A percentile compares a stretch with the other conserved stretches of the same genome.
phyloP scores from a whole-genome alignment of 1,140 invertebrate genomes.

The Lordiphosa mommai region DNA sequence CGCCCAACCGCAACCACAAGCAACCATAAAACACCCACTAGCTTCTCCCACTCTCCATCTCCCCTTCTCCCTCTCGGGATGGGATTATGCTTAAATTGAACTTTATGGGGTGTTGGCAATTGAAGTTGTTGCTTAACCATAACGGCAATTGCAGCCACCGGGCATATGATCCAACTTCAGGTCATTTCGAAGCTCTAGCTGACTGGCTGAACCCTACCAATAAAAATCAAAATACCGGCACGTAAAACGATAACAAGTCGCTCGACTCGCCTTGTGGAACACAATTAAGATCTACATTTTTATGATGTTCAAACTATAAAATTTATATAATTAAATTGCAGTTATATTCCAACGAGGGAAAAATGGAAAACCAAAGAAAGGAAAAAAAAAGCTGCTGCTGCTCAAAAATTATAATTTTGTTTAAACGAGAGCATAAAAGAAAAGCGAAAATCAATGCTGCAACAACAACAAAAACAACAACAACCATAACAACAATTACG shows the following conservation, averaged over 20 bases:
- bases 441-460: conserved; percentile 56
- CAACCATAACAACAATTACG: conserved; percentile 30
- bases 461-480: conserved; percentile 6
- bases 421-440: conserved; percentile 50
- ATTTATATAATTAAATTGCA: conserved; percentile 76
- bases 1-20: conserved; percentile 57
- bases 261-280: conserved; percentile 38
- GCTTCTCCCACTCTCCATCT: neutral
- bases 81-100: conserved; percentile 41
- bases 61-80: conserved; percentile 1
- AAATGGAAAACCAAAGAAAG: conserved; percentile 4
- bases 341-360: conserved; percentile 37
- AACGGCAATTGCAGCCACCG: conserved; percentile 36
- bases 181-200: conserved; percentile 41
- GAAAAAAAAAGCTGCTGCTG: conserved; percentile 27
- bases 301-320: conserved; percentile 75
- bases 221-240: conserved; percentile 72
- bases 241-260: conserved; percentile 68
- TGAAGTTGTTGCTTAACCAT: conserved; percentile 62
- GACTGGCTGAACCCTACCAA: conserved; percentile 21
- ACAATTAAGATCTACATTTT: conserved; percentile 74
- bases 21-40: conserved; percentile 17
- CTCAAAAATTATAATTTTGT: conserved; percentile 34
- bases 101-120: conserved; percentile 67
- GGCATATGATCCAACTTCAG: conserved; percentile 31